Base-by-base conservation (phyloP, 2,113 vertebrate species). In the Connochaetes taurinus region DNA sequence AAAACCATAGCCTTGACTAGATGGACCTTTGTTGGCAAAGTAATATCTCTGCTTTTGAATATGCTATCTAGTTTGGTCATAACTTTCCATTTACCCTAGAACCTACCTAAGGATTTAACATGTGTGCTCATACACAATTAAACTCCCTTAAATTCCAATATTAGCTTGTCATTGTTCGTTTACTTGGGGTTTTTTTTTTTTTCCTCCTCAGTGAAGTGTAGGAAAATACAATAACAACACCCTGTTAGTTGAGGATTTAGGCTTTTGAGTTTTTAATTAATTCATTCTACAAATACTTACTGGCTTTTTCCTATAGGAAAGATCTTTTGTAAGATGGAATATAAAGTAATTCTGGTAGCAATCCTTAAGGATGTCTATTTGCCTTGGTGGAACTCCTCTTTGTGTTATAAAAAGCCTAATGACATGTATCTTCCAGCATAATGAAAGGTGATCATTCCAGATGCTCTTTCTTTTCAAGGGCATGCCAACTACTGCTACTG, bases 221-320 rank as follows among this genome's bases (percentile, higher is more conserved):
- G 31, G 16, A 45, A 96, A 96, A 67, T 84, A 87, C 55, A 96
- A 81, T 86, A 91, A 88, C 6, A 91, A 50, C 1, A 94, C 11
- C 11, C 91, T 83, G 60, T 76, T 91, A 85, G 84, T 43, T 92
- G 13, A 90, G 29, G 5, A 71, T 58, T 45, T 53, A 93, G 43
- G 3, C 19, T 94, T 71, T 13, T 84, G 95, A 62, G 8, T 71
- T 97, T 90, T 97, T 84, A 92, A 89, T 90, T 88, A 86, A 95
- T 90, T 84, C 5, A 82, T 71, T 60, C 14, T 11, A 58, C n/a
- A 97, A 90, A 47, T 92, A 94, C 81, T 76, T 92, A 83, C 36
- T 91, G 81, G 43, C 5, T 71, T 86, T 10, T 33, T 40, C 43
- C 21, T 40, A 74, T 25, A 21, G n/a, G 36, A 71, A 87, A 97